Base-by-base conservation (phyloP, 2,888 invertebrate genomes). In the Sialis fuliginosa region DNA sequence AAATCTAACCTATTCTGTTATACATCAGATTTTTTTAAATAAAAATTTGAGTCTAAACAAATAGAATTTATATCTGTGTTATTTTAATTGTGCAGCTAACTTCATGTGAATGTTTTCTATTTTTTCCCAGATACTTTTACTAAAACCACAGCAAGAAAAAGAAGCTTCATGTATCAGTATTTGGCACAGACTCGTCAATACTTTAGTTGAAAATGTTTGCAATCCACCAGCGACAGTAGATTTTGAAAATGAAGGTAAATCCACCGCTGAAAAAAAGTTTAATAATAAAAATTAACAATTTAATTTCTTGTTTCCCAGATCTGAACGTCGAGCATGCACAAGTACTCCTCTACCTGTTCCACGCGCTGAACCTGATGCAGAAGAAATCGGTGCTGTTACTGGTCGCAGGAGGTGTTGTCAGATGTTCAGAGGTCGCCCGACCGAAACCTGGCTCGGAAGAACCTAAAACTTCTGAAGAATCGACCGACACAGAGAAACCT, bases 241-340 rank as follows among this genome's bases (percentile, higher is more conserved):
- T 56, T 72, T 76, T 32, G 83, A 83, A 57, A 79, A 77, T 59
- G 84, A 85, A 74, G 81, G 81, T 79, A 58, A 50, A 48, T 32
- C 1, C 12, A 44, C 10, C 35, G n/a, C 2, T 39, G 6, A 45
- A 6, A 45, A 9, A 22, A 22, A 22, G n/a, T n/a, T n/a, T 22
- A 4, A 2, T 2, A 22, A 22, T 22, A 22, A 22, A 22, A 22
- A 22, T 22, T 5, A n/a, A 5, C 9, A 66, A 48, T 62, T 60
- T 49, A 64, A 64, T 47, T 39, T 49, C 48, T 44, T 48, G 52
- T 56, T 51, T 71, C 67, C 31, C 67, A 77, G 95, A 95, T 70
- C 69, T 96, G 50, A 96, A 95, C 63, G 90, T 95, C 44, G 96
- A 96, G 62, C 95, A 96, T 65, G 86, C 92, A 0, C 95, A 96